phyloP scores from a whole-genome alignment of 2,113 vertebrate genomes.

The Pluvialis apricaria region DNA sequence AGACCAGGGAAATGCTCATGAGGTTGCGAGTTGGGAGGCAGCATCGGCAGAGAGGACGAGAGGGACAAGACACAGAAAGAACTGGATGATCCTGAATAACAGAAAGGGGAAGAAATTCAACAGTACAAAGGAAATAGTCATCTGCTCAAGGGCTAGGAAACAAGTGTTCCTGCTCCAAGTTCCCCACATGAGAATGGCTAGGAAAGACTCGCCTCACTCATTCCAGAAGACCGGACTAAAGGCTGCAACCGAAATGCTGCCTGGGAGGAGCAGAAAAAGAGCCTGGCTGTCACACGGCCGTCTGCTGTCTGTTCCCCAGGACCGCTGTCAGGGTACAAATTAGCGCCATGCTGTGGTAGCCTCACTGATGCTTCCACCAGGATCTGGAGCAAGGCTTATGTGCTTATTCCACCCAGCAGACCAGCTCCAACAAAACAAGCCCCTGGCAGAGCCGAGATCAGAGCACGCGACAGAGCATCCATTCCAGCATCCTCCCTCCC shows the following conservation, averaged over 20 bases:
- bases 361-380: not conserved
- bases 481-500: not conserved
- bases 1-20: not conserved
- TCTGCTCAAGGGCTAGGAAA: not conserved
- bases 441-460: not conserved
- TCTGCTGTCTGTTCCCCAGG: not conserved
- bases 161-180: not conserved
- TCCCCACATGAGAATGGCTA: not conserved
- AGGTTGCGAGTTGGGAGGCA: not conserved
- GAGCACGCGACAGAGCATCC: not conserved
- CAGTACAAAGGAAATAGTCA: not conserved
- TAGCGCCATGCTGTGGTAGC: not conserved
- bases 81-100: not conserved
- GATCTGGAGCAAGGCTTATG: not conserved
- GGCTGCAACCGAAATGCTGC: not conserved
- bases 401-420: not conserved
- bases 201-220: fast-evolving
- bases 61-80: not conserved
- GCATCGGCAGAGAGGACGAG: not conserved
- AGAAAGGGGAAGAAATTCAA: not conserved
- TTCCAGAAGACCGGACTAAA: not conserved
- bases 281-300: not conserved
- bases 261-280: not conserved
- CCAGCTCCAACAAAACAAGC: not conserved
- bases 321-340: not conserved